Evolutionary conservation across 2,113 vertebrate genomes (phyloP).

Genomic region (Nansenia antarctica): DNA sequence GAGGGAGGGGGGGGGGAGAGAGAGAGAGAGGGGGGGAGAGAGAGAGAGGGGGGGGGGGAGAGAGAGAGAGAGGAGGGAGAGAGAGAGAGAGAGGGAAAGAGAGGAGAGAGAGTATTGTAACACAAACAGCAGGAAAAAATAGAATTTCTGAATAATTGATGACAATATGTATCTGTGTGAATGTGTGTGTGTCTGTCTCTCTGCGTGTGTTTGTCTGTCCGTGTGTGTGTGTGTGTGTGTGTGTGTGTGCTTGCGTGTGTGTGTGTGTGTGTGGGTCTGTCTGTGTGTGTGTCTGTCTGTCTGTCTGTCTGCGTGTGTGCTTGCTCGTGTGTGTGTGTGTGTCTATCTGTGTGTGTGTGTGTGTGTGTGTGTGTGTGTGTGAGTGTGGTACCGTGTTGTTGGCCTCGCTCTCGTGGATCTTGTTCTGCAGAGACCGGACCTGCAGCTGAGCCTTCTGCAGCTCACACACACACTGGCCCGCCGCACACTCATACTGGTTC

Average conservation of each 20-base stretch:
- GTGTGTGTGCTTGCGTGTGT: background rate
- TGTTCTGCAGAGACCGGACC: slow-evolving; percentile 78
- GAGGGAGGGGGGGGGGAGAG: too few species aligned
- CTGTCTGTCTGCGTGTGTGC: background rate
- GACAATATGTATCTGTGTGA: too few species aligned
- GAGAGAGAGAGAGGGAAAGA: too few species aligned
- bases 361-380: background rate
- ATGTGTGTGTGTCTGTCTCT: too few species aligned
- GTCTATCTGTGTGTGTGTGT: background rate
- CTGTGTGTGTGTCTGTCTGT: background rate
- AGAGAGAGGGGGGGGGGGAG: background rate
- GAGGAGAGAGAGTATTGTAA: too few species aligned
- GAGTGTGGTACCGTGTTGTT: slow-evolving; percentile 84
- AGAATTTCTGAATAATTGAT: too few species aligned
- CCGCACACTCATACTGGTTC: slow-evolving; percentile 72
- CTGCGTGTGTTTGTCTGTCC: too few species aligned
- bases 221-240: background rate
- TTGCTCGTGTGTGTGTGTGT: background rate
- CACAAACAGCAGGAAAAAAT: too few species aligned
- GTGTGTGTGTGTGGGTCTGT: background rate
- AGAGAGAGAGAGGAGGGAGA: too few species aligned
- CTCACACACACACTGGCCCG: slow-evolving; percentile 69
- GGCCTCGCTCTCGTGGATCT: slow-evolving; percentile 82
- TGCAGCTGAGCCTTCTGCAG: slow-evolving; percentile 82
- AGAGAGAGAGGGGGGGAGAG: background rate